A percentile compares a stretch with the other conserved stretches of the same genome.
These are phyloP conservation scores for Pasiphila rectangulata DNA, from an alignment of 2,888 invertebrate species.

Conservation along the genomic window DNA sequence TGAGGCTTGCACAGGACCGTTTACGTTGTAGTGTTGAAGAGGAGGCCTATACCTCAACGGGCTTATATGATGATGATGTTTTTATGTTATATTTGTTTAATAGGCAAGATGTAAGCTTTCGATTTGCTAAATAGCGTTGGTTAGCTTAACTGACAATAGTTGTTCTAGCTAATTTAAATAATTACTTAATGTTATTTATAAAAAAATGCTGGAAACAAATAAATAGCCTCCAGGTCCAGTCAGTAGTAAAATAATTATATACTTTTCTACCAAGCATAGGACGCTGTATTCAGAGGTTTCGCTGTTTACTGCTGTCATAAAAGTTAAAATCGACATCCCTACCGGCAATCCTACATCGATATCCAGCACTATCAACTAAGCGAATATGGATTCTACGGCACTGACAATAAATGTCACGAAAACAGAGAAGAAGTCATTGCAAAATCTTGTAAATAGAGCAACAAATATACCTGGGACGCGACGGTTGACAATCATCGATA, in stretches of 20 bases:
- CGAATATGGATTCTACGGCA: conserved; percentile 11
- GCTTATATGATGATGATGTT: no score
- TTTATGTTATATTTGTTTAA: no score
- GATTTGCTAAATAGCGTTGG: no score
- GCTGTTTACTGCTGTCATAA: conserved; percentile 31
- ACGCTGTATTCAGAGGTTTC: conserved; percentile 29
- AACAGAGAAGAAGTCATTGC: conserved; percentile 2
- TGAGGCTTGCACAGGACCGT: no score
- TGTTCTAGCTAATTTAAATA: no score
- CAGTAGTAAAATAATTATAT: conserved; percentile 10
- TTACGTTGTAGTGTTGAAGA: no score
- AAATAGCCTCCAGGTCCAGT: no score
- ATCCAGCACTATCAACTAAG: conserved; percentile 11
- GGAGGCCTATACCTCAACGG: no score
- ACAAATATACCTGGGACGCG: conserved; percentile 36
- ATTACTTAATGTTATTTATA: no score
- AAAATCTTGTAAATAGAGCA: conserved; percentile 32
- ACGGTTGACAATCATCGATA: conserved; percentile 36
- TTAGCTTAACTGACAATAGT: no score
- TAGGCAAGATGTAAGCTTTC: no score
- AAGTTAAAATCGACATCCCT: conserved; percentile 37
- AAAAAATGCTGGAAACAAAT: no score
- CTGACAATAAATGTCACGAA: not conserved
- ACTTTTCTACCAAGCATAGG: conserved; percentile 24
- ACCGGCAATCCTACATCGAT: conserved; percentile 24